Conservation (phyloP, 2,113 vertebrate genomes). For the Cyanistes caeruleus region DNA sequence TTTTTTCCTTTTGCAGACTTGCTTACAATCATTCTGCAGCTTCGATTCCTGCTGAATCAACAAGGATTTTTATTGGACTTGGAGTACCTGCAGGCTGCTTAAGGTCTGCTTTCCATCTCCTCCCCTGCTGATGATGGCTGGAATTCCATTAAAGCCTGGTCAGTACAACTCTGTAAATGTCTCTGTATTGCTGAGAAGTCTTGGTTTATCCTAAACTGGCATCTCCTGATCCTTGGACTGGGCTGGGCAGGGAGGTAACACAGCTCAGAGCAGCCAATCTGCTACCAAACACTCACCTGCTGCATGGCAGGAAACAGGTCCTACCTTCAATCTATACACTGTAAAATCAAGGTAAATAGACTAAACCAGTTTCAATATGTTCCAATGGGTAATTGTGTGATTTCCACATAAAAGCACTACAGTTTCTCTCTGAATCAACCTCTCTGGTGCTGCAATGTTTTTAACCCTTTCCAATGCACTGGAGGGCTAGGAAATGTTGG, state of each 20-base stretch:
- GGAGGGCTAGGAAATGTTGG: not conserved
- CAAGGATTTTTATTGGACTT: not conserved
- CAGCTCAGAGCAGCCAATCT: not conserved
- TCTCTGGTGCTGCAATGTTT: not conserved
- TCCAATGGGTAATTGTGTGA: not conserved
- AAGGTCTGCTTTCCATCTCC: not conserved
- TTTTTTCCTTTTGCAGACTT: not conserved
- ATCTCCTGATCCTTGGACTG: not conserved
- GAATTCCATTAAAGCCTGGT: not conserved
- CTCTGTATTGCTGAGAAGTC: not conserved
- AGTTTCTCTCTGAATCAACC: not conserved
- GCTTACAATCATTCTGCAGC: not conserved
- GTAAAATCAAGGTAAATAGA: not conserved
- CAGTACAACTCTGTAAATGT: not conserved
- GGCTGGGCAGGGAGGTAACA: not conserved
- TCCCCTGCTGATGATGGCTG: not conserved
- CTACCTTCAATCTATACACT: not conserved
- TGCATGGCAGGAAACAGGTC: fast-evolving
- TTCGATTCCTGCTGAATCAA: not conserved
- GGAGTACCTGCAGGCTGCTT: not conserved
- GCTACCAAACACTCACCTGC: not conserved
- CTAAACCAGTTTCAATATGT: not conserved
- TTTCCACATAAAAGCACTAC: not conserved
- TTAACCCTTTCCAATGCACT: not conserved
- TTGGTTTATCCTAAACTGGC: not conserved